phyloP scores from a whole-genome alignment of 2,797 vertebrate species.

The Tachyglossus aculeatus region DNA sequence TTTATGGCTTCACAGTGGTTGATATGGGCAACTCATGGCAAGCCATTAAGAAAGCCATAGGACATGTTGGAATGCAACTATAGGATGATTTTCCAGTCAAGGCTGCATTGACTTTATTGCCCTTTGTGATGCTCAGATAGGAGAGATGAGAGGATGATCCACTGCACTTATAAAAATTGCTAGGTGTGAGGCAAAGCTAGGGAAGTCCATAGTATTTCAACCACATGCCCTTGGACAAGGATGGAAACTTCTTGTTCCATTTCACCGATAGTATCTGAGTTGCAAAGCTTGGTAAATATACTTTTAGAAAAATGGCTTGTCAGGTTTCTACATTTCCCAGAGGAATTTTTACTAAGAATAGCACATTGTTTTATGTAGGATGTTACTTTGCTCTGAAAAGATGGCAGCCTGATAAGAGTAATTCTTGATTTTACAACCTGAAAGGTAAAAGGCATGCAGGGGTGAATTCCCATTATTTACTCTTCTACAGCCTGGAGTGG shows the following conservation, averaged over 20 bases:
- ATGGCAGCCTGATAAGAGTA: neutral
- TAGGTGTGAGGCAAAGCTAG: slow-evolving; percentile 1
- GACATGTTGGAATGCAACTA: slow-evolving; percentile 8
- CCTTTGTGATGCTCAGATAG: slow-evolving; percentile 4
- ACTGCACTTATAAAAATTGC: slow-evolving; percentile 10
- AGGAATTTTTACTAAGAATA: neutral
- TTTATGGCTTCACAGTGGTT: slow-evolving; percentile 24
- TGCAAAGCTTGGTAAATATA: neutral
- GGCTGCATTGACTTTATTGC: slow-evolving; percentile 9
- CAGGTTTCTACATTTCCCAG: neutral
- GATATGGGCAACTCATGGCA: slow-evolving; percentile 16
- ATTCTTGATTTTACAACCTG: neutral
- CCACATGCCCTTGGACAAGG: neutral
- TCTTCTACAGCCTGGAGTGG: no score
- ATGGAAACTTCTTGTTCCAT: neutral
- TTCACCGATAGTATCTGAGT: no score
- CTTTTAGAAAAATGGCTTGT: no score
- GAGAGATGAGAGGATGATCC: slow-evolving; percentile 8
- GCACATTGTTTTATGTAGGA: neutral
- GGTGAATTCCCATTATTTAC: no score
- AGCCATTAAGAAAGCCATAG: slow-evolving; percentile 16
- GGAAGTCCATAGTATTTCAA: neutral
- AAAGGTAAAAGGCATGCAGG: no score
- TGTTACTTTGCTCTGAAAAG: neutral
- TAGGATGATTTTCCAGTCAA: slow-evolving; percentile 17